phyloP scores from a whole-genome alignment of 30 jellyfish, hydroid and myxozoan species.

The Sanderia malayensis region DNA sequence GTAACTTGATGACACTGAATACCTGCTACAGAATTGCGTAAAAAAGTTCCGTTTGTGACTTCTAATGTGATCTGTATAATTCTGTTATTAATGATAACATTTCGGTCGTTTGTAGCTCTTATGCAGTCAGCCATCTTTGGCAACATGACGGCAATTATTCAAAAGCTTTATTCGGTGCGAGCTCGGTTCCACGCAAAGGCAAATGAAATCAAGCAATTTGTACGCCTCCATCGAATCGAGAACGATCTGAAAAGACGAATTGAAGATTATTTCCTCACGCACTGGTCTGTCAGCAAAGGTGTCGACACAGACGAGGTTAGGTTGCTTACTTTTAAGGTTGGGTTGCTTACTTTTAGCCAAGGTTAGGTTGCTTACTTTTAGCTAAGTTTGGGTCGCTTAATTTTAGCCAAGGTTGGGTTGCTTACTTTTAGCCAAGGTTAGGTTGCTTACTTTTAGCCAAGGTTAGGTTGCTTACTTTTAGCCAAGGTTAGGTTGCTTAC shows the following conservation, averaged over 20 bases:
- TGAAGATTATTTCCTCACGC: constrained; percentile 79
- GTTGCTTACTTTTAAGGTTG: no score
- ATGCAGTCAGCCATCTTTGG: constrained; percentile 98
- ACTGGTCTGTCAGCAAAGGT: constrained; percentile 97
- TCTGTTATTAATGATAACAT: no score
- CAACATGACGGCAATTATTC: constrained; percentile 96
- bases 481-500: no score
- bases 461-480: no score
- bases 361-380: neutral
- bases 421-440: no score
- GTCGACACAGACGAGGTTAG: constrained; percentile 95
- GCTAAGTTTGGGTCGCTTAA: no score
- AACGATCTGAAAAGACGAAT: constrained; percentile 84
- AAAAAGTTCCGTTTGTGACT: no score
- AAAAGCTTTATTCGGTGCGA: constrained; percentile 83
- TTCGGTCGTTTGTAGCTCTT: constrained; percentile 56
- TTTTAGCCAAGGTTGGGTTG: no score
- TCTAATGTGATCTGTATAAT: no score
- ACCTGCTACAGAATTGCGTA: no score
- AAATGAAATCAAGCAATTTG: constrained; percentile 83
- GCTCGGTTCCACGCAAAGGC: constrained; percentile 94
- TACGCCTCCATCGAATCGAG: constrained; percentile 84
- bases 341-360: neutral
- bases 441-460: no score
- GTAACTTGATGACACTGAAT: no score